Percentiles rank a stretch among this genome's conserved stretches.
Evolutionary conservation across 2,797 vertebrate species (phyloP).

Genomic region (Agapornis canus): DNA sequence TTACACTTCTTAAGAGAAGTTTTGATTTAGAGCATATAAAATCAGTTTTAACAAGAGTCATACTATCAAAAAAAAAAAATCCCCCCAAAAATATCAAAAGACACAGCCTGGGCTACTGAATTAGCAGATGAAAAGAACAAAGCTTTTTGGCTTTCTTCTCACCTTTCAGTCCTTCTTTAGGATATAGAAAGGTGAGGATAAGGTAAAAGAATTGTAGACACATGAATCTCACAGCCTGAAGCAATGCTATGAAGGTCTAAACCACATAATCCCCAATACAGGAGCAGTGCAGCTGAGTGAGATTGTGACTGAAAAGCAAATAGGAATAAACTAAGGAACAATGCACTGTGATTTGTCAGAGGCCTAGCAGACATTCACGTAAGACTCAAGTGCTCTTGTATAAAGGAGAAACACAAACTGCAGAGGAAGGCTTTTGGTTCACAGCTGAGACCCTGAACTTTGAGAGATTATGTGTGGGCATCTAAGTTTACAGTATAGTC

Average conservation of each 20-base stretch:
- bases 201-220: neutral
- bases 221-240: neutral
- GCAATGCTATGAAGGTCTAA: neutral
- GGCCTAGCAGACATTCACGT: neutral
- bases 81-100: neutral
- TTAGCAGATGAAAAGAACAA: neutral
- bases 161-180: neutral
- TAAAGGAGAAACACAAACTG: neutral
- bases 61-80: neutral
- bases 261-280: neutral
- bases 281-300: neutral
- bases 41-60: neutral
- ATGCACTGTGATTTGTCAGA: neutral
- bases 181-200: neutral
- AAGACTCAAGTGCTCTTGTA: neutral
- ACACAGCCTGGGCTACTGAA: neutral
- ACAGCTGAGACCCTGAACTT: neutral
- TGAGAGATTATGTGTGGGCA: neutral
- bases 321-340: neutral
- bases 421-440: neutral
- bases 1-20: neutral
- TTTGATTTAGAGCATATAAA: neutral
- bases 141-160: neutral
- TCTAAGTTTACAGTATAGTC: neutral
- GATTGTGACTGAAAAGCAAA: neutral